phyloP scores from a whole-genome alignment of 2,888 invertebrate species.

The Cistogaster globosa region DNA sequence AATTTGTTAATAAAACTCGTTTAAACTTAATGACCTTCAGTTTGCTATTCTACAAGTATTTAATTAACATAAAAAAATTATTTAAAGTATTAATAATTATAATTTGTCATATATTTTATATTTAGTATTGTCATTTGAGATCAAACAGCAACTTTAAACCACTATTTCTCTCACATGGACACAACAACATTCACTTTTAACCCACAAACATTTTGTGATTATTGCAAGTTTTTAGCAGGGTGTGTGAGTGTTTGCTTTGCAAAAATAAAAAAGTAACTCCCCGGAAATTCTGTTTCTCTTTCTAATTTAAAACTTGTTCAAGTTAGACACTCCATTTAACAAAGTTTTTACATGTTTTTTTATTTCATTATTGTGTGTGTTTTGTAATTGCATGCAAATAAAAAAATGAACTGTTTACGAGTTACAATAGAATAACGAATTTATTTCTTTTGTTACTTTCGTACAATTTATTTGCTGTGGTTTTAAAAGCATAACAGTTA shows the following conservation, averaged over 20 bases:
- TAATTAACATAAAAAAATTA: neutral
- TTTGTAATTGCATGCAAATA: conserved; percentile 47
- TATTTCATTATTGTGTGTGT: neutral
- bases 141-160: conserved; percentile 5
- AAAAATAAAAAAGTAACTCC: conserved; percentile 35
- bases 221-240: neutral
- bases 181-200: conserved; percentile 61
- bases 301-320: conserved; percentile 14
- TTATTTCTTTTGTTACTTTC: neutral
- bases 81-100: conserved; percentile 17
- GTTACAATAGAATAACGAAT: conserved; percentile 41
- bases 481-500: conserved; percentile 42
- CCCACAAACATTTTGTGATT: conserved; percentile 45
- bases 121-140: conserved; percentile 39
- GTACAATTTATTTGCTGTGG: conserved; percentile 3
- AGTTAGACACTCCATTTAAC: conserved; percentile 33
- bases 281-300: conserved; percentile 49
- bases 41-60: neutral
- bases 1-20: no score
- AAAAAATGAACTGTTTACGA: conserved; percentile 14
- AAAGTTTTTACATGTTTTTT: no score
- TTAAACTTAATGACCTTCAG: neutral
- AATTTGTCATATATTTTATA: conserved; percentile 28
- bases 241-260: neutral
- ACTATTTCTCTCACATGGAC: neutral